Conservation (phyloP, 2,113 vertebrate genomes). For the Ammodramus savannarum region DNA sequence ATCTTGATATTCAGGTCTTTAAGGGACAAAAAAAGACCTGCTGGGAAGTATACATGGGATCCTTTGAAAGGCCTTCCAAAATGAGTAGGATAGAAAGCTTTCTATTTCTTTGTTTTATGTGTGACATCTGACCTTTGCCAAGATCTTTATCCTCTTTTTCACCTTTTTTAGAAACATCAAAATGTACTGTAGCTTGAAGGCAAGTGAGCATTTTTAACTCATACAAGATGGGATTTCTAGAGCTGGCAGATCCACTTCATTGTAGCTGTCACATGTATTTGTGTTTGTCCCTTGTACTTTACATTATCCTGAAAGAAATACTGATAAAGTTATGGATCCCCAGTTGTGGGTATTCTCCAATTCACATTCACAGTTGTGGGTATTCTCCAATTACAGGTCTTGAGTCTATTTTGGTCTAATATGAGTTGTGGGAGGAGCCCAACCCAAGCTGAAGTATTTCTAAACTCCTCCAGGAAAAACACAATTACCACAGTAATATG, state of each 20-base stretch:
- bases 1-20: constrained; percentile 71
- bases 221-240: background rate
- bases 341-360: background rate
- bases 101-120: background rate
- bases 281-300: background rate
- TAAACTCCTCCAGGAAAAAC: background rate
- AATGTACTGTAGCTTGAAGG: background rate
- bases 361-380: background rate
- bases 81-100: background rate
- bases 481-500: background rate
- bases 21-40: background rate
- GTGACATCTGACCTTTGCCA: background rate
- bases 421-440: background rate
- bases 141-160: background rate
- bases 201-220: background rate
- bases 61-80: background rate
- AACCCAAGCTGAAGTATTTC: background rate
- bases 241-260: background rate
- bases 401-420: background rate
- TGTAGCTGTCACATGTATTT: fast-evolving
- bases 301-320: background rate
- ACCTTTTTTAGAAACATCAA: background rate
- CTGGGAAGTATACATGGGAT: background rate
- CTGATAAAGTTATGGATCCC: background rate
- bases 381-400: background rate